A percentile compares a stretch with the other conserved stretches of the same genome.
phyloP scores from a whole-genome alignment of 2,888 invertebrate genomes.

The Raillietiella orientalis region DNA sequence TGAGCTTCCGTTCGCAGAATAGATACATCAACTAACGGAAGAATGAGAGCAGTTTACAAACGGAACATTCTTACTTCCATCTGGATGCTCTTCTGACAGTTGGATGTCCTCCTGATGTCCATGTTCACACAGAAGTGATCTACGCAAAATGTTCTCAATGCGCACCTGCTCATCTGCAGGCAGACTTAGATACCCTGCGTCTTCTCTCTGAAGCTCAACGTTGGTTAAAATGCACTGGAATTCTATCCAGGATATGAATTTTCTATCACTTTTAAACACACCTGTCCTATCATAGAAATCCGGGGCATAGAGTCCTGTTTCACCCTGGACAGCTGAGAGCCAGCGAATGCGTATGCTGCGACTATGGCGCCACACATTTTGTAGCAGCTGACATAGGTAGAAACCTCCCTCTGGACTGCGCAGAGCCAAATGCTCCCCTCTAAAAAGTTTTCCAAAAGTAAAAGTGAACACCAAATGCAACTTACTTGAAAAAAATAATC shows the following conservation, averaged over 20 bases:
- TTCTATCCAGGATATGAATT: constrained; percentile 18
- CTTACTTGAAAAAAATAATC: constrained; percentile 41
- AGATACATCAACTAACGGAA: constrained; percentile 37
- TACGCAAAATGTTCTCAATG: constrained; percentile 45
- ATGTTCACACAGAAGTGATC: constrained; percentile 50
- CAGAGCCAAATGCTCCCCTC: constrained; percentile 65
- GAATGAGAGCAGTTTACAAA: no score
- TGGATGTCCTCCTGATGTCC: no score
- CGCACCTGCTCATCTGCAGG: constrained; percentile 36
- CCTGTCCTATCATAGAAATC: constrained; percentile 69
- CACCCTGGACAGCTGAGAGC: constrained; percentile 36
- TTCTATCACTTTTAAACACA: constrained; percentile 10
- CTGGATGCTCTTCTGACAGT: constrained; percentile 61
- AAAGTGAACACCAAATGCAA: constrained; percentile 4
- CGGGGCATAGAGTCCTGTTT: constrained; percentile 29
- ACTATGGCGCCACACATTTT: constrained; percentile 59
- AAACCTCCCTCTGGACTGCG: constrained; percentile 61
- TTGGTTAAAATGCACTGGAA: constrained; percentile 68
- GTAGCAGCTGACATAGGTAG: constrained; percentile 59
- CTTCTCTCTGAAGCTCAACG: constrained; percentile 34
- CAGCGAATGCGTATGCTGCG: constrained; percentile 61
- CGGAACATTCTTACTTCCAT: constrained; percentile 29
- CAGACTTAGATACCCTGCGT: constrained; percentile 32
- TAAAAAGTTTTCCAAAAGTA: constrained; percentile 13
- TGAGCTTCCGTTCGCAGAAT: constrained; percentile 53